Base-by-base conservation (phyloP, 2,888 invertebrate genomes). In the Cryptophagus acutangulus region DNA sequence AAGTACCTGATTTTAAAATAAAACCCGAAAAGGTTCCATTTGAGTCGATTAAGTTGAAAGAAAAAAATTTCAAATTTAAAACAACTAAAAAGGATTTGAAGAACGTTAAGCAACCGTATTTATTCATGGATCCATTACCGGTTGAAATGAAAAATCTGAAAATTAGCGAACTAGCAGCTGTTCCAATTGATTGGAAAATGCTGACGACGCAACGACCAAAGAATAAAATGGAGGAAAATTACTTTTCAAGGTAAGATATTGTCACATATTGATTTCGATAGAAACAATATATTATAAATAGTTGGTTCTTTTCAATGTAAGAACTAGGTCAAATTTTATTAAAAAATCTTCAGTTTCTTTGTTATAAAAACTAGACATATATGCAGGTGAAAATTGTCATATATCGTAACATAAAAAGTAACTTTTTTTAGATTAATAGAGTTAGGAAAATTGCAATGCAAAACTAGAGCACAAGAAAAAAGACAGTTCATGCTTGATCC, bases 111-210 rank as follows among this genome's bases (percentile, higher is more conserved):
- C 79, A 80, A 57, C 72, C 79, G 54, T 81, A 78, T 31, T 73
- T 74, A 2, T 81, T 81, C 55, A 80, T 81, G 55, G 84, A 92
- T 69, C 91, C 92, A 0, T 73, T 89, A 48, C 91, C 92, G 2
- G 72, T 75, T 0, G 89, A 90, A 66, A 90, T 92, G 91, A 77
- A 75, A 54, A 73, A 74, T 6, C 72, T 87, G 28, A 80, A 82
- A 59, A 75, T 88, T 54, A 78, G 79, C 33, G 91, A 92, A 57
- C 71, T 92, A 34, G 87, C 87, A 56, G 76, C 82, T 6, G 89
- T 92, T 12, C 82, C 87, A 24, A 93, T 93, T 46, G 89, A 90
- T 63, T 93, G 92, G 92, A 81, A 86, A 66, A 92, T 93, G 92
- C 73, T 93, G 40, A 92, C 92, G 9, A 83, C 87, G n/a, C 67